These are phyloP conservation scores for Ctenoplectra terminalis DNA, from an alignment of 1,140 invertebrate genomes.

Conservation along the genomic window DNA sequence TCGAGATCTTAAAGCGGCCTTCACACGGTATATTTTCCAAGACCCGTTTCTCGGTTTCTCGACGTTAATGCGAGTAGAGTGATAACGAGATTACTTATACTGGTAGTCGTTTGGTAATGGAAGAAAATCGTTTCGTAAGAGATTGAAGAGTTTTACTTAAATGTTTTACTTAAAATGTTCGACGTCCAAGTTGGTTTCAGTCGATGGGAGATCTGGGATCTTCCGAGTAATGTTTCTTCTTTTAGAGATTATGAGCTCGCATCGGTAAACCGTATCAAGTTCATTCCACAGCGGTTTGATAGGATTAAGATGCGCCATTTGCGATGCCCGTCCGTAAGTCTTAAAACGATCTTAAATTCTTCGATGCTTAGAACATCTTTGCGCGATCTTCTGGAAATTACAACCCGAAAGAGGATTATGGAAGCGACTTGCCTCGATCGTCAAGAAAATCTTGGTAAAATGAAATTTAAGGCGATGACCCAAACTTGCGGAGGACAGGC, in stretches of 20 bases:
- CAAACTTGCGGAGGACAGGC: background rate
- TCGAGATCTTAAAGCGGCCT: background rate
- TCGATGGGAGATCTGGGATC: too few relatives aligned
- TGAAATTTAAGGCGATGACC: background rate
- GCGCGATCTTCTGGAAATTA: constrained; percentile 4
- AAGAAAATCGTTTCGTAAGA: too few relatives aligned
- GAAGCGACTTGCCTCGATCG: background rate
- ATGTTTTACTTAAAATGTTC: too few relatives aligned
- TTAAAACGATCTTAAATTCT: too few relatives aligned
- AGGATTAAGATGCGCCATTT: constrained; percentile 18
- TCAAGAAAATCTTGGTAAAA: too few relatives aligned
- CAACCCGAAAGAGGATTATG: constrained; percentile 7
- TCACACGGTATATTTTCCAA: background rate
- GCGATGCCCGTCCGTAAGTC: too few relatives aligned
- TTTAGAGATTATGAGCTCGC: background rate
- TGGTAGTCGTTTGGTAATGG: too few relatives aligned
- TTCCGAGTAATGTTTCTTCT: background rate
- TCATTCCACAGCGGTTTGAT: background rate
- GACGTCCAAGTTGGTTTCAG: too few relatives aligned
- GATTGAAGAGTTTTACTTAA: background rate
- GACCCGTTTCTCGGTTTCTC: too few relatives aligned
- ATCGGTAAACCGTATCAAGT: too few relatives aligned
- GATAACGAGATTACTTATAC: too few relatives aligned
- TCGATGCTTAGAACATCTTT: background rate
- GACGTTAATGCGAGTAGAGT: too few relatives aligned